Percentiles rank a stretch among this genome's conserved stretches.
Evolutionary conservation across 2,888 invertebrate genomes (phyloP).

Genomic region (Miltochrista miniata): DNA sequence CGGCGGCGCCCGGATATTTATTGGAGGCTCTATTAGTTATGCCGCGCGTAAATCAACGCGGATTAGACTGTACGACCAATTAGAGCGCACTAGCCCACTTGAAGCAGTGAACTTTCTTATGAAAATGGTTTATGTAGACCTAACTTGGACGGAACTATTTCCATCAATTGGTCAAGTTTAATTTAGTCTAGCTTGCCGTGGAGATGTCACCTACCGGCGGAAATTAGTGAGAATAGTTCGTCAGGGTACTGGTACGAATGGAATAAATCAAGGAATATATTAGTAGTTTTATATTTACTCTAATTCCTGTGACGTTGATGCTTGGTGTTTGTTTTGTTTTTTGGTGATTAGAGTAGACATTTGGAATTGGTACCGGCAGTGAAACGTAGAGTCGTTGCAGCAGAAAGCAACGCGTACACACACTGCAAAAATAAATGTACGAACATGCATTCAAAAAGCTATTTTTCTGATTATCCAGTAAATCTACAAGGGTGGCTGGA

Average conservation of each 20-base stretch:
- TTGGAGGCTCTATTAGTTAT: slow-evolving; percentile 30
- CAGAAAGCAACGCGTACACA: no score
- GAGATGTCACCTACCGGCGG: background rate
- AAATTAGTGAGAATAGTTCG: no score
- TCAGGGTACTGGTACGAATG: background rate
- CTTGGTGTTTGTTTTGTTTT: no score
- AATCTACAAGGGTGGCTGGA: no score
- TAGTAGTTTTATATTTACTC: background rate
- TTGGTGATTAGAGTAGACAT: no score
- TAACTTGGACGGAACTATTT: background rate
- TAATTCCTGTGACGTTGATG: background rate
- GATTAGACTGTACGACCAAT: slow-evolving; percentile 35
- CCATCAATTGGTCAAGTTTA: background rate
- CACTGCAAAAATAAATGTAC: no score
- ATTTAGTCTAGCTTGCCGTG: background rate
- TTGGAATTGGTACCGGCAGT: no score
- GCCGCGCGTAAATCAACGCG: slow-evolving; percentile 21
- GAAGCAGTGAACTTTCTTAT: slow-evolving; percentile 21
- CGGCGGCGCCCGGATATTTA: slow-evolving; percentile 16
- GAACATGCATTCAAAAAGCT: no score
- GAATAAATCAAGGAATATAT: background rate
- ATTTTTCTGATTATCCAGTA: no score
- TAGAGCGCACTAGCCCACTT: slow-evolving; percentile 24
- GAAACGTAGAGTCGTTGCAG: no score
- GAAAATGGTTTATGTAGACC: slow-evolving; percentile 20